phyloP scores from a whole-genome alignment of 2,888 invertebrate genomes.

The Apamea epomidion region DNA sequence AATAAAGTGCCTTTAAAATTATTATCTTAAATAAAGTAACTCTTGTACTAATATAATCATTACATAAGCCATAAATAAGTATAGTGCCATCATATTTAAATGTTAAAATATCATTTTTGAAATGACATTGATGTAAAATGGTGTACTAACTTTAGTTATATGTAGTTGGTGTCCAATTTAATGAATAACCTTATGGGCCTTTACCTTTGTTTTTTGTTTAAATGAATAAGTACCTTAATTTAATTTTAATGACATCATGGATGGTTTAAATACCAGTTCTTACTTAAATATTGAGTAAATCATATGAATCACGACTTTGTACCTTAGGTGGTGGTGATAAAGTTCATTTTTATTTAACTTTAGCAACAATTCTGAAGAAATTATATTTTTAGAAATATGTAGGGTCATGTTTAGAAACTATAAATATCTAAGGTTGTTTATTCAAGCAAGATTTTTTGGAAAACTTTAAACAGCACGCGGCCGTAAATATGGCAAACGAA shows the following conservation, averaged over 20 bases:
- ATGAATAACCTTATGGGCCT: background rate
- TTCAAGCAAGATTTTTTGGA: background rate
- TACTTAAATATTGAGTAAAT: background rate
- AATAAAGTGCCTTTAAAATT: constrained; percentile 30
- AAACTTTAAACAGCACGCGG: background rate
- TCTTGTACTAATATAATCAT: constrained; percentile 20
- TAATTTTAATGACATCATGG: background rate
- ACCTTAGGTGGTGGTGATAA: constrained; percentile 26
- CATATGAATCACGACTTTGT: constrained; percentile 15
- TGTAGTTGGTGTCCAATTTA: background rate
- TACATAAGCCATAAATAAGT: constrained; percentile 31
- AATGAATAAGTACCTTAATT: background rate
- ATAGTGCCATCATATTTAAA: constrained; percentile 54
- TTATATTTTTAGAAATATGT: background rate
- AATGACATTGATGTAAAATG: background rate
- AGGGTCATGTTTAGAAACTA: background rate
- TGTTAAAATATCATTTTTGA: background rate
- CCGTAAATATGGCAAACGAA: background rate
- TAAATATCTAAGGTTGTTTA: background rate
- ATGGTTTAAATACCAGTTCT: background rate
- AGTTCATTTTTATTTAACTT: background rate
- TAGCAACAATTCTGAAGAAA: background rate
- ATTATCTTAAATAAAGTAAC: background rate
- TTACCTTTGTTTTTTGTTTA: background rate
- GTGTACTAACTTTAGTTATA: background rate